Conservation (phyloP, 1,140 invertebrate species). For the Aporrectodea caliginosa region DNA sequence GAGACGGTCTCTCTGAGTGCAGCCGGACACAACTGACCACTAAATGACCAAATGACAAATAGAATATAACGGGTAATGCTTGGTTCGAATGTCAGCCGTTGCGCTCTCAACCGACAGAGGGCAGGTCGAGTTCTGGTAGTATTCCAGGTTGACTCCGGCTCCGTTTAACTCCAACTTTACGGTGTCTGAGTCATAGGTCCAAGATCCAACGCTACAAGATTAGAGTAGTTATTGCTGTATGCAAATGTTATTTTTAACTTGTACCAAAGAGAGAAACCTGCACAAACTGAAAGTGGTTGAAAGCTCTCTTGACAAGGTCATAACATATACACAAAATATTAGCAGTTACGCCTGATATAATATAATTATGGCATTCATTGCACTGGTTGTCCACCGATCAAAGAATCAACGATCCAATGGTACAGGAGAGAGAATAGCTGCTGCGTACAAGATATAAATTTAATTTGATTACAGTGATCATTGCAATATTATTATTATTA, state of each 20-base stretch:
- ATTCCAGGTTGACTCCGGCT: not conserved
- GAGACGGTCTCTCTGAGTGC: too few species aligned
- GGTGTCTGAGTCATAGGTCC: constrained; percentile 3
- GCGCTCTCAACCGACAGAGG: not conserved
- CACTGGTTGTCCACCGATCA: too few species aligned
- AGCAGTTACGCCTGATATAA: not conserved
- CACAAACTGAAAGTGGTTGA: too few species aligned
- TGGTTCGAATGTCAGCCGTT: not conserved
- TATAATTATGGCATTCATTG: too few species aligned
- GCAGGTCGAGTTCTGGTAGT: constrained; percentile 11
- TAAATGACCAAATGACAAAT: too few species aligned
- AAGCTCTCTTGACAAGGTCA: not conserved
- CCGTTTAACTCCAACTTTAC: not conserved
- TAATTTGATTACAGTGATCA: too few species aligned
- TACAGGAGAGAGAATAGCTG: too few species aligned
- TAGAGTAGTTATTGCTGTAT: not conserved
- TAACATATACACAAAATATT: not conserved
- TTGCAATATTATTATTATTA: too few species aligned
- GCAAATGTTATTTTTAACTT: not conserved
- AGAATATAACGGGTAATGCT: constrained; percentile 1
- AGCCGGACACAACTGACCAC: too few species aligned
- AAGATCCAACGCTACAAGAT: constrained; percentile 1
- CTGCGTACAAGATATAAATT: too few species aligned
- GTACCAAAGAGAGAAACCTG: too few species aligned
- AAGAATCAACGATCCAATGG: too few species aligned